Base-by-base conservation (phyloP, 2,113 vertebrate genomes). In the Oncorhynchus clarkii region DNA sequence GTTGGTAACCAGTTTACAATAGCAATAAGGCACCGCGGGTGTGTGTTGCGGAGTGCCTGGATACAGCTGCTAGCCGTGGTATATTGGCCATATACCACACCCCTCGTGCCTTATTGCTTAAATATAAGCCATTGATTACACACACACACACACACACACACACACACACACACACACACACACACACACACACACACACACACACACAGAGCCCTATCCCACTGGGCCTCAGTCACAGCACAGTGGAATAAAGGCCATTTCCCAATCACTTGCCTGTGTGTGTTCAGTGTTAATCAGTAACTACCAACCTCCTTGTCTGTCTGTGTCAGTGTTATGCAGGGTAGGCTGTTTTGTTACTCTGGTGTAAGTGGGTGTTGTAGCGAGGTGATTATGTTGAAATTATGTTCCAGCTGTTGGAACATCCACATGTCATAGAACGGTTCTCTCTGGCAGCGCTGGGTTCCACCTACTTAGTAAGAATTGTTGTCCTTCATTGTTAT, bases 261-360 rank as follows among this genome's bases (percentile, higher is more conserved):
- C 67, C 31, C 34, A 34, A 45, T 74, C 68, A 67, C 60, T 2
- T 70, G 60, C 45, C 65, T 73, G 31, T 57, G 31, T n/a, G 29
- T 39, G 24, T 76, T 73, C 59, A 70, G 51, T 48, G 76, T 82
- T 83, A 84, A 75, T 83, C 65, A 86, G 80, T 82, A 87, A 82
- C 67, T 13, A 24, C 69, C 74, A 79, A 51, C 24, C 14, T 29
- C 54, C 12, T 6, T 67, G 31, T 7, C 57, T 65, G 11, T 22
- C 39, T 45, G 66, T 45, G 39, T 26, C 29, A 62, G 12, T n/a
- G n/a, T 13, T 67, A 60, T n/a, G 26, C 48, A 77, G 34, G 6
- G 60, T 16, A 70, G 12, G 75, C 39, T 45, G 39, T 80, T 82
- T 60, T 49, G 64, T 77, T 72, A 22, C 20, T 62, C 51, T 24